Evolutionary conservation across 2,113 vertebrate genomes (phyloP).

Genomic region (Dipodomys merriami): DNA sequence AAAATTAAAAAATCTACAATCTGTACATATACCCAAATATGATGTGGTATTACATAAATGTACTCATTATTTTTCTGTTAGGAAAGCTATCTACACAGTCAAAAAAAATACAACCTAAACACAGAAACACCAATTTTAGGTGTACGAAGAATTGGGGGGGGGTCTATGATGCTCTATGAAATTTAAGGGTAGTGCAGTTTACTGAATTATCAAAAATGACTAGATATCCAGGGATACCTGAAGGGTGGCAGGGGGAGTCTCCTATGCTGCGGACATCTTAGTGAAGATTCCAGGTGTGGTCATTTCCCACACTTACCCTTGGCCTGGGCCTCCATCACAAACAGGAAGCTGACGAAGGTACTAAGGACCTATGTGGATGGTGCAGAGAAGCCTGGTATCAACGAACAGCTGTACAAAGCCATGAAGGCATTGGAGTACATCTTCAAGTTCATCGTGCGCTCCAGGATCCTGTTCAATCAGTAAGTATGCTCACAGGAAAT

Average conservation of each 20-base stretch:
- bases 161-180: not conserved
- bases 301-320: no score
- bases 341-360: conserved; percentile 96
- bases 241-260: no score
- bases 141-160: not conserved
- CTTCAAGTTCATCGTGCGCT: conserved; percentile 99
- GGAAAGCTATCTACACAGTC: not conserved
- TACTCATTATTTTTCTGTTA: not conserved
- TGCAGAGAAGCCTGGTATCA: conserved; percentile 91
- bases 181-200: not conserved
- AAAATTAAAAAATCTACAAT: no score
- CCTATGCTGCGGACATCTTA: no score
- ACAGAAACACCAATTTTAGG: not conserved
- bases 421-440: conserved; percentile 98
- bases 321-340: not conserved
- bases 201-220: not conserved
- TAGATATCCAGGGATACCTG: no score
- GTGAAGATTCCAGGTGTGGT: no score
- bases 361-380: conserved; percentile 95
- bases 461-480: conserved; percentile 97
- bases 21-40: no score
- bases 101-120: not conserved
- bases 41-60: not conserved
- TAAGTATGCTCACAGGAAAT: conserved; percentile 81
- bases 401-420: conserved; percentile 94